Evolutionary conservation across 2,113 vertebrate species (phyloP).

Genomic region (Chrysochloris asiatica): DNA sequence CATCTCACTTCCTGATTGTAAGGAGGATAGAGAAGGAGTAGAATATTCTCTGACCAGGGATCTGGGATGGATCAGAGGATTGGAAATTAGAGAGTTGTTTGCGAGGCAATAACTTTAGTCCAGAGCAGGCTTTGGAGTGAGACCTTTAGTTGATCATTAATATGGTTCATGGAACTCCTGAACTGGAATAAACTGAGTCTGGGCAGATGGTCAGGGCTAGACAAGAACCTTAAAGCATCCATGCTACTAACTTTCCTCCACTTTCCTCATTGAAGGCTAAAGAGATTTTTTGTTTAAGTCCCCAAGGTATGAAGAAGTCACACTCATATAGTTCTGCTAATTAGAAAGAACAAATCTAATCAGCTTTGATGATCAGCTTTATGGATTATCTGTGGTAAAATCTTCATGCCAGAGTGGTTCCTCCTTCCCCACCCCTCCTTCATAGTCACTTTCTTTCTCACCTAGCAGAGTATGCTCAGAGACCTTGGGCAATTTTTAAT

Average conservation of each 20-base stretch:
- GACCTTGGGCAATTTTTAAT: constrained; percentile 5
- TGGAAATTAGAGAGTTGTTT: constrained; percentile 35
- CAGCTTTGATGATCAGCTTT: not conserved
- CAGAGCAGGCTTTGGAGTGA: not conserved
- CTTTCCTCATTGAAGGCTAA: constrained; percentile 52
- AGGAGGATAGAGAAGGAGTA: not conserved
- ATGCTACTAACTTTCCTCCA: constrained; percentile 34
- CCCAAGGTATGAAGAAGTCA: not conserved
- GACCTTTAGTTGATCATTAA: constrained; percentile 3
- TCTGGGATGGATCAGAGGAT: constrained; percentile 38
- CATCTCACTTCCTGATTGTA: not conserved
- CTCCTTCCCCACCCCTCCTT: not conserved
- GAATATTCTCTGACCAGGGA: not conserved
- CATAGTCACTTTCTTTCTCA: not conserved
- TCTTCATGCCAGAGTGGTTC: not conserved
- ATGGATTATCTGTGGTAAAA: not conserved
- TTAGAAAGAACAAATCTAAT: constrained; percentile 58
- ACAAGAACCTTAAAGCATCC: constrained; percentile 20
- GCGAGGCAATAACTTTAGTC: constrained; percentile 15
- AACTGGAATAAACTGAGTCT: not conserved
- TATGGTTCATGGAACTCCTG: not conserved
- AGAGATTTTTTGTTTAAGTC: not conserved
- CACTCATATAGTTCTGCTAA: not conserved
- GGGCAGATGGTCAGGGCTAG: constrained; percentile 51
- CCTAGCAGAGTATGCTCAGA: not conserved